Evolutionary conservation across 2,797 vertebrate species (phyloP), one percentile per base, ranked within the genome.

Genomic region (Falco cherrug): DNA sequence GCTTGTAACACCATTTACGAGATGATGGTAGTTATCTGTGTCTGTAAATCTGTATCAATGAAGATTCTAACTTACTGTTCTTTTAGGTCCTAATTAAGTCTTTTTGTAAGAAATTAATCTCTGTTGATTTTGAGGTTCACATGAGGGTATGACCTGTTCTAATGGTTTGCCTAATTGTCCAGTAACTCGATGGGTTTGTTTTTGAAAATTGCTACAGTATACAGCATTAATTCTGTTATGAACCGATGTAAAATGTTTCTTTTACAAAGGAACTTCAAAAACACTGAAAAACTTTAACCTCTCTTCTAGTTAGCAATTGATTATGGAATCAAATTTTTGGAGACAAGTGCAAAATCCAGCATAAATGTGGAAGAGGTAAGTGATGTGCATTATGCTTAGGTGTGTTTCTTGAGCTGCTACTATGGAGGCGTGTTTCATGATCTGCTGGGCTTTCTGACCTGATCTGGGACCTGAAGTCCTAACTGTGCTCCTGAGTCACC

Each of bases 281-380:
- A 59, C 29, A 56, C 25, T 84, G 39, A 93, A 71, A 63, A 91
- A 16, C 9, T 87, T 74, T 68, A 87, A 87, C 13, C 56, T 97
- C 63, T 95, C 69, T 95, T 95, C 70, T 95, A 99, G 99, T 97
- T 99, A 98, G 99, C 99, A 54, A 99, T 99, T 97, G 99, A 99
- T 98, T 99, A 99, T 67, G 99, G 99, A 86, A 99, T 99, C 75
- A 99, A 99, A 97, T 99, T 99, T 97, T 97, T 99, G 98, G 99
- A 99, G 98, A 99, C 99, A 28, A 99, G 99, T 94, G 99, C 99
- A 93, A 99, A 99, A 98, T 99, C 99, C 71, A 99, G 99, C 97
- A 97, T 99, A 96, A 99, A 99, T 84, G 99, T 99, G 69, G 99
- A 99, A 97, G 99, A 99, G 98, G 99, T 99, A 98, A 98, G 98